Evolutionary conservation across 2,113 vertebrate species (phyloP).

Genomic region (Brachypteracias leptosomus): DNA sequence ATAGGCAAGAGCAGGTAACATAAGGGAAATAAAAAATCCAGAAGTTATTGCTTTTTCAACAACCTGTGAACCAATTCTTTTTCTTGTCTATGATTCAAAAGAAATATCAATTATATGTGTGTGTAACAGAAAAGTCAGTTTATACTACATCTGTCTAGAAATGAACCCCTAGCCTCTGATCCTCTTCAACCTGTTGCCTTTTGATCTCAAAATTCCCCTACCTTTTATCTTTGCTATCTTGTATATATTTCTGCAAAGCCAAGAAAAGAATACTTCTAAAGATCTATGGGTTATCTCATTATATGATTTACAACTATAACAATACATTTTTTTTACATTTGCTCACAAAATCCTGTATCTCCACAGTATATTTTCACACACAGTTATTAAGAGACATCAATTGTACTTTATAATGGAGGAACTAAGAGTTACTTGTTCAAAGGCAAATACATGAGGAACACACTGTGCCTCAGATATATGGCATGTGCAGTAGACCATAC

Average conservation of each 20-base stretch:
- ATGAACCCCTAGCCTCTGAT: not conserved
- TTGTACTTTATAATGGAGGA: not conserved
- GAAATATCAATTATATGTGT: not conserved
- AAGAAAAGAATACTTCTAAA: not conserved
- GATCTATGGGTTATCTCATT: not conserved
- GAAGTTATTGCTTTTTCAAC: not conserved
- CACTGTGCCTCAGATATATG: rapidly evolving
- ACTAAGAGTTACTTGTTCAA: not conserved
- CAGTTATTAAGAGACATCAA: not conserved
- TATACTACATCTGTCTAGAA: not conserved
- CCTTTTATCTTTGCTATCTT: not conserved
- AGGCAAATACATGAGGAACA: not conserved
- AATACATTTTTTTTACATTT: not conserved
- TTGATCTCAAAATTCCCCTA: not conserved
- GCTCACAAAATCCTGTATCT: not conserved
- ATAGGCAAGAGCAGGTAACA: not conserved
- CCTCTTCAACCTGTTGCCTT: not conserved
- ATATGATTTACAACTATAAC: rapidly evolving
- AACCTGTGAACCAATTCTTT: not conserved
- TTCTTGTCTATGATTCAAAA: not conserved
- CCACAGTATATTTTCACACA: not conserved
- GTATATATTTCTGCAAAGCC: not conserved
- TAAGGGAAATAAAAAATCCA: not conserved
- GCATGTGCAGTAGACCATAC: not conserved
- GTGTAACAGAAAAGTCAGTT: not conserved